Conservation (phyloP, 2,113 vertebrate species). For the Mesocricetus auratus region DNA sequence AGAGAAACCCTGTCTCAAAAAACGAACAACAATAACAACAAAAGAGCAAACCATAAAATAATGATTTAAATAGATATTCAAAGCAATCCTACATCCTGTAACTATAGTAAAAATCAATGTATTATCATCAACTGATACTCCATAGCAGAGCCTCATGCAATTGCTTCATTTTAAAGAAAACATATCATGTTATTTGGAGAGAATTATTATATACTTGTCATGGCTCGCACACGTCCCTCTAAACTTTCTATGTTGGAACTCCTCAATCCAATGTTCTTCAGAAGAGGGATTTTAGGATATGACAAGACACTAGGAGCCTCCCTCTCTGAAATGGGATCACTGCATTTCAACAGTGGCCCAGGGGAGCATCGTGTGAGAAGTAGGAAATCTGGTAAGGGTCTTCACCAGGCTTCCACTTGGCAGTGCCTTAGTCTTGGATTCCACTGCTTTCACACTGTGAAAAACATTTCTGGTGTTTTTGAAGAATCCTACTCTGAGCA, state of each 20-base stretch:
- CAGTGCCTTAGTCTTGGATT: not conserved
- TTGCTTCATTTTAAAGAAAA: conserved; percentile 25
- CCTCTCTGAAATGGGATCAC: not conserved
- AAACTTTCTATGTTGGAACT: not conserved
- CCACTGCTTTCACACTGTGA: not conserved
- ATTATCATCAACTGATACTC: not conserved
- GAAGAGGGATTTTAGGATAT: not conserved
- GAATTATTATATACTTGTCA: not conserved
- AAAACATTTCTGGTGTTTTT: not conserved
- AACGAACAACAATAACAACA: no score
- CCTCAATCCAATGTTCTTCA: not conserved
- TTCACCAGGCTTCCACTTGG: not conserved
- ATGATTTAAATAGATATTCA: conserved; percentile 22
- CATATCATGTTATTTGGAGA: conserved; percentile 23
- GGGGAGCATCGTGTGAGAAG: not conserved
- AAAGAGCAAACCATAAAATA: no score
- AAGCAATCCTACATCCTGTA: not conserved
- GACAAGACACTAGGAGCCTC: no score
- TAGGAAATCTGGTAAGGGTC: not conserved
- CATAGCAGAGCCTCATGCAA: conserved; percentile 25
- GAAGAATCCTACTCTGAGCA: not conserved
- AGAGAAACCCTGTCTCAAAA: no score
- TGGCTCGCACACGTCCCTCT: not conserved
- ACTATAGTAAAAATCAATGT: conserved; percentile 35
- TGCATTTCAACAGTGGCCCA: not conserved